Base-by-base conservation (phyloP, 1,140 invertebrate species). In the Ptiloglossa arizonensis region DNA sequence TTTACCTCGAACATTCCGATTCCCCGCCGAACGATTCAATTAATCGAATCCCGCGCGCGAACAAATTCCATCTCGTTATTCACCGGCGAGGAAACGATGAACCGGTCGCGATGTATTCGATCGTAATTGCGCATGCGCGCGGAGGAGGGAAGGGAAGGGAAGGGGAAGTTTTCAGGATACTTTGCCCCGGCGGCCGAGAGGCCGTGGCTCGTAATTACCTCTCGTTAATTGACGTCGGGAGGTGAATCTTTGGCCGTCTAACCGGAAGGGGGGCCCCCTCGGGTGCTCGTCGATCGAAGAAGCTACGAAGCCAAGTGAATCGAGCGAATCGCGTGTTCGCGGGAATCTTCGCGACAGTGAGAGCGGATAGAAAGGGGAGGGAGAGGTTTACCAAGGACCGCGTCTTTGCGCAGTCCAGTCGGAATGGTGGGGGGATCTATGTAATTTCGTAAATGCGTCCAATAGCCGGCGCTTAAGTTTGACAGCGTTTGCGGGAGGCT, bases 381-480 rank as follows among this genome's bases (percentile, higher is more conserved):
- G n/a, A n/a, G n/a, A n/a, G n/a, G n/a, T n/a, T n/a, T n/a, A n/a
- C n/a, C n/a, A n/a, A n/a, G n/a, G n/a, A n/a, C n/a, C n/a, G 44
- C 63, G 69, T 54, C 56, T 52, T 48, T 44, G 35, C 44, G 24
- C 62, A 50, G 29, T 57, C 68, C 24, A 56, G n/a, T n/a, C n/a
- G n/a, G n/a, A n/a, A n/a, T 35, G 24, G 76, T 57, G 11, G 11
- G 13, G 41, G 64, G 56, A 86, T 87, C 85, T 79, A 79, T 88
- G 79, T 85, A 90, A 90, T 90, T 89, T 86, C 80, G 80, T 86
- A 87, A 85, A 90, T 89, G 85, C 87, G 74, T 87, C 81, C 81
- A 69, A 81, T 76, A 81, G 68, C 80, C 67, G 54, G 19, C 54
- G 77, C 66, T 79, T 81, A 75, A 50, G 68, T 60, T 66, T 56